phyloP scores from a whole-genome alignment of 2,797 vertebrate genomes.

The Eospalax fontanierii region DNA sequence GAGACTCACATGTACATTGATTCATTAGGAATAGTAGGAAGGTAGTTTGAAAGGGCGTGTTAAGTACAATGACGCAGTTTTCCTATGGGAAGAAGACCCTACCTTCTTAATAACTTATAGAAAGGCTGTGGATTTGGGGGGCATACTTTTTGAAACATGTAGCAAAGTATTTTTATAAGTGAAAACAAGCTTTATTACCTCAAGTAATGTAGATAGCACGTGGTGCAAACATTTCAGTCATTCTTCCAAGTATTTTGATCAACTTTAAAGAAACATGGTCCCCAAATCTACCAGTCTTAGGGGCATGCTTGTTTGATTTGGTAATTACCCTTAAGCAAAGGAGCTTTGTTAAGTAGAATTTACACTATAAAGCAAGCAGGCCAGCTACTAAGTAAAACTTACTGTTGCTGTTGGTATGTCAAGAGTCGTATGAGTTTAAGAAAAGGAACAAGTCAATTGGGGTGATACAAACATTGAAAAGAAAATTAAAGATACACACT shows the following conservation, averaged over 20 bases:
- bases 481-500: not conserved
- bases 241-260: not conserved
- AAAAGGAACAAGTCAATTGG: not conserved
- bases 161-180: not conserved
- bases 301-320: not conserved
- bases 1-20: not conserved
- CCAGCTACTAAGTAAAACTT: not conserved
- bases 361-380: not conserved
- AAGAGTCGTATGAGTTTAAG: not conserved
- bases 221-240: not conserved
- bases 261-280: not conserved
- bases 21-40: not conserved
- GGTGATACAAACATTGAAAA: not conserved
- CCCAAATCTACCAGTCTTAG: not conserved
- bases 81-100: not conserved
- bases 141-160: not conserved
- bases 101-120: conserved; percentile 11
- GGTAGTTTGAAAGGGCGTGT: not conserved
- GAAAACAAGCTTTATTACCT: not conserved
- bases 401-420: not conserved
- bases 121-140: not conserved
- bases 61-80: not conserved
- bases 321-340: not conserved
- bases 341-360: too few relatives aligned
- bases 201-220: not conserved